Percentiles rank a stretch among this genome's conserved stretches.
phyloP scores from a whole-genome alignment of 2,888 invertebrate genomes.

The Pandemis cinnamomeana region DNA sequence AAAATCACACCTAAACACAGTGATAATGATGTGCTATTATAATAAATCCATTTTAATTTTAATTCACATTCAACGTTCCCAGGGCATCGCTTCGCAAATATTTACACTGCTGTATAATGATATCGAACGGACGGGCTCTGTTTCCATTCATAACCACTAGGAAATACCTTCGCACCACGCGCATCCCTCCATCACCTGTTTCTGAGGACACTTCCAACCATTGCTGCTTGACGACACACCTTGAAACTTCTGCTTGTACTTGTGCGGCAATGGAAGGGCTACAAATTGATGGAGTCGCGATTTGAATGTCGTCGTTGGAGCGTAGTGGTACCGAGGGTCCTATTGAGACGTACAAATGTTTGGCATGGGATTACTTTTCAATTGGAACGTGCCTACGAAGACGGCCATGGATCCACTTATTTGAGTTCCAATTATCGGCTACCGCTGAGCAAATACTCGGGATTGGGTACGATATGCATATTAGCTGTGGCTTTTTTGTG shows the following conservation, averaged over 20 bases:
- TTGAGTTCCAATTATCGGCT: conserved; percentile 81
- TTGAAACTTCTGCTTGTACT: too few species aligned
- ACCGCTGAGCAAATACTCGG: conserved; percentile 72
- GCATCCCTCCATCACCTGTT: conserved; percentile 38
- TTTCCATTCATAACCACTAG: conserved; percentile 70
- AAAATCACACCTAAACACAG: conserved; percentile 24
- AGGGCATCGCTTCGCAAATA: conserved; percentile 56
- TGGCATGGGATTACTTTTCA: conserved; percentile 79
- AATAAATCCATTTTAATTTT: conserved; percentile 56
- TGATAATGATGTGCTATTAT: conserved; percentile 42
- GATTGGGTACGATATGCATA: conserved; percentile 75
- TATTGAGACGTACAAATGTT: conserved; percentile 82
- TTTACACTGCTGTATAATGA: conserved; percentile 66
- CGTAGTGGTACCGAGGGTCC: conserved; percentile 55
- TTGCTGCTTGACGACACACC: conserved; percentile 38
- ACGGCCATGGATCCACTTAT: conserved; percentile 73
- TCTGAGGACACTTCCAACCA: conserved; percentile 43
- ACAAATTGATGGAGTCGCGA: not conserved
- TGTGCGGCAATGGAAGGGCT: conserved; percentile 5
- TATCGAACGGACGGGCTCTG: conserved; percentile 60
- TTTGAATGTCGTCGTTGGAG: not conserved
- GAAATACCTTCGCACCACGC: conserved; percentile 48
- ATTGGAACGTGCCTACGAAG: conserved; percentile 83
- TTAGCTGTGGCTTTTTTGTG: conserved; percentile 55
- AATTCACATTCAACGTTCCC: conserved; percentile 62